Conservation (phyloP, 1,140 invertebrate species). For the Odontomachus brunneus region DNA sequence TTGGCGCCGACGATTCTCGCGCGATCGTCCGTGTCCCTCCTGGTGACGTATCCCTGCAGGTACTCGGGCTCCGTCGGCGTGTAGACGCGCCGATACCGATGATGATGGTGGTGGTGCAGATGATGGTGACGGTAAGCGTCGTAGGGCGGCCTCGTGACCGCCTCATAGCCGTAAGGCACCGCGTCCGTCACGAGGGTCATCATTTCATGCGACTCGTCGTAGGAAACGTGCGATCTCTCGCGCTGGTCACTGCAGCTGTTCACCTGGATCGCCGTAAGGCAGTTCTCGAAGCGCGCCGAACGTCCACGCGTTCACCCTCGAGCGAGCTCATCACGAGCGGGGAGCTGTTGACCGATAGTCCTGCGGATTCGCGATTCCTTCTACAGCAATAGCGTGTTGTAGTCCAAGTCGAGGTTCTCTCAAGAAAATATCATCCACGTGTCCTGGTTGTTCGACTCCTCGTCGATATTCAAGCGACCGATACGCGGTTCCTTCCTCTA, state of each 20-base stretch:
- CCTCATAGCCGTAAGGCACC: conserved; percentile 81
- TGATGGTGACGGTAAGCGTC: conserved; percentile 79
- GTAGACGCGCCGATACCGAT: conserved; percentile 72
- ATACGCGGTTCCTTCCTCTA: not conserved
- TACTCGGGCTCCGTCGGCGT: conserved; percentile 74
- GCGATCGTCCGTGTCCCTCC: conserved; percentile 75
- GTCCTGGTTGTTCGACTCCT: not conserved
- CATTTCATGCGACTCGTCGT: conserved; percentile 76
- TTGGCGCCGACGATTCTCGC: conserved; percentile 70
- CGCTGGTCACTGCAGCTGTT: not conserved
- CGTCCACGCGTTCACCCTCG: conserved; percentile 27
- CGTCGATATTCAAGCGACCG: not conserved
- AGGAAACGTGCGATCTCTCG: not conserved
- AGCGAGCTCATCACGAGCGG: conserved; percentile 32
- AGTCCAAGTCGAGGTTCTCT: not conserved
- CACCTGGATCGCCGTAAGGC: not conserved
- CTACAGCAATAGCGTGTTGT: too few species aligned
- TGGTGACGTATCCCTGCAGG: conserved; percentile 72
- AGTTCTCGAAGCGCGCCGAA: conserved; percentile 11
- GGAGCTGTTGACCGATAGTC: not conserved
- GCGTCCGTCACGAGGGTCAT: conserved; percentile 84
- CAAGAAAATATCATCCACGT: not conserved
- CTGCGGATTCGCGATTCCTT: not conserved
- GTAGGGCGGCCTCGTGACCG: conserved; percentile 76
- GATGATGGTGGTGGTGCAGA: conserved; percentile 59